These are phyloP conservation scores for Pseudoips prasinana DNA, from an alignment of 2,888 invertebrate genomes.

Conservation along the genomic window DNA sequence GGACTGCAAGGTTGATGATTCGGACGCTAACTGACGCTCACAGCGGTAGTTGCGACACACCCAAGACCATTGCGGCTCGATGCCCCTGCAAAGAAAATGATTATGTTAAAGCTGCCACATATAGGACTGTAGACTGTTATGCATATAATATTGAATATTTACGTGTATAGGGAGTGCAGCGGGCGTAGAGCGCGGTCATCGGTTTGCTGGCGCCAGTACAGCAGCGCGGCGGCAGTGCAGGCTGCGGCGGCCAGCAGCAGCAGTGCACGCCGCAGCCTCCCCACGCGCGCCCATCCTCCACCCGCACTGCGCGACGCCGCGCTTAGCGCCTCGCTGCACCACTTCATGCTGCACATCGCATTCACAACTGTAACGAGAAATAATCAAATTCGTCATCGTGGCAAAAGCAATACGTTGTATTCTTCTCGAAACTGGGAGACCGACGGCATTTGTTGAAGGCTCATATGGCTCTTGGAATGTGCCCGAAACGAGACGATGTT, in stretches of 20 bases:
- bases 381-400: too few relatives aligned
- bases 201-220: conserved; percentile 84
- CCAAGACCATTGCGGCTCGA: conserved; percentile 88
- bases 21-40: conserved; percentile 78
- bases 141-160: too few relatives aligned
- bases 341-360: conserved; percentile 48
- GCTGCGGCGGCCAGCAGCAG: conserved; percentile 79
- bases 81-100: conserved; percentile 57
- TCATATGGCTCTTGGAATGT: too few relatives aligned
- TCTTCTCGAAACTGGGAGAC: too few relatives aligned
- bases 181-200: conserved; percentile 62
- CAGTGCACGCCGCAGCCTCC: conserved; percentile 80
- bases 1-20: conserved; percentile 76
- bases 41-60: conserved; percentile 87
- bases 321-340: conserved; percentile 61
- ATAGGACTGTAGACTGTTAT: too few relatives aligned
- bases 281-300: conserved; percentile 76
- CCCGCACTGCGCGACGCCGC: conserved; percentile 62
- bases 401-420: too few relatives aligned
- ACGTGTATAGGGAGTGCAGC: conserved; percentile 56
- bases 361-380: conserved; percentile 38
- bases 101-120: too few relatives aligned
- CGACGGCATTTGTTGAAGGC: too few relatives aligned
- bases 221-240: conserved; percentile 79
- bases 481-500: too few relatives aligned